Evolutionary conservation across 2,113 vertebrate species (phyloP), one percentile per base, ranked within the genome.

Genomic region (Pachycephala philippinensis): DNA sequence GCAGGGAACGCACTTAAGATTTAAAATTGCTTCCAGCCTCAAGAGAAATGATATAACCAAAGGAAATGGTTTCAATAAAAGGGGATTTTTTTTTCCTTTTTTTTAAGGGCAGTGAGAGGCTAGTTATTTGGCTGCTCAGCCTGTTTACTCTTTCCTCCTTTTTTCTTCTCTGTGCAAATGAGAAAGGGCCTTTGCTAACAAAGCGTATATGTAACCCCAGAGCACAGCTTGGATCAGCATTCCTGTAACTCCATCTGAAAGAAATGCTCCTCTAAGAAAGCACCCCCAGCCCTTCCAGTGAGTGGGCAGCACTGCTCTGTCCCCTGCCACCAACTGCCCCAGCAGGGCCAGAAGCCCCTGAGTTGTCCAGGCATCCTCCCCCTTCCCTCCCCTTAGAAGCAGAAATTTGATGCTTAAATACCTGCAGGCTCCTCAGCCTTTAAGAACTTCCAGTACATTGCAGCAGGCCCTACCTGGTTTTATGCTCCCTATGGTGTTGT

Each of bases 11-110:
- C 52, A 44, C 79, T 91, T 63, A 66, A 65, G 63, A 27, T 60
- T 71, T 33, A 80, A 79, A 93, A 94, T 95, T 92, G 70, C 45
- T 92, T 96, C 84, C 87, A 95, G 89, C 57, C 88, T 89, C 70
- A 3, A 53, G 74, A 90, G 44, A 93, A 91, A 94, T 97, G 85
- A 97, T 95, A 91, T 94, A 97, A 97, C 83, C 59, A 80, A 75
- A 96, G 94, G 94, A 97, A 96, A 97, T 92, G 76, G 87, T 91
- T 97, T 96, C 85, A 96, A 96, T 97, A 96, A 95, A 95, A 84
- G 13, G 40, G 85, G 79, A 89, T 60, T 91, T 75, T 75, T 64
- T 26, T 11, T 1, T 1, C 2, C 0, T 0, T 11, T 10, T 33
- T 84, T 71, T 50, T 31, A 79, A 77, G 90, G 93, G 91, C 80